phyloP scores from a whole-genome alignment of 2,888 invertebrate species.

The Plebejus anna region DNA sequence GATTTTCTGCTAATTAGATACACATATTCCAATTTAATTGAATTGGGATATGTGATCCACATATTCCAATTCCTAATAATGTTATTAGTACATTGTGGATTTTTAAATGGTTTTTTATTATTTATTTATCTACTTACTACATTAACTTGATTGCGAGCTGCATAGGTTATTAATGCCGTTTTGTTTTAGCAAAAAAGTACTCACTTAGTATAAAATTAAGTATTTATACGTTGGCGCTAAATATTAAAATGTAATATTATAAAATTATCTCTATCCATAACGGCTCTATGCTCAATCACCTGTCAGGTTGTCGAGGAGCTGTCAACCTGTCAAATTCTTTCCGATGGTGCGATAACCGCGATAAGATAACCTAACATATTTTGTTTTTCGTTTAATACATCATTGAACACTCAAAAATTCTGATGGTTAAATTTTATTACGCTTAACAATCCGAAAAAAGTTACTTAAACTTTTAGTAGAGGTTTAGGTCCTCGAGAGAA shows the following conservation, averaged over 20 bases:
- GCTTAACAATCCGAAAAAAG: neutral
- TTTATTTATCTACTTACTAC: neutral
- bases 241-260: neutral
- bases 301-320: constrained; percentile 62
- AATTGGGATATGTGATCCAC: neutral
- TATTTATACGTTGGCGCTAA: neutral
- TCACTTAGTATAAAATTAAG: neutral
- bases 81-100: neutral
- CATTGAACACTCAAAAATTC: constrained; percentile 22
- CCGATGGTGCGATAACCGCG: constrained; percentile 48
- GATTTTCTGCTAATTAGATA: constrained; percentile 8
- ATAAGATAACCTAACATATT: constrained; percentile 27
- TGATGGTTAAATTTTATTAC: constrained; percentile 2
- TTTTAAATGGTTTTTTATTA: neutral
- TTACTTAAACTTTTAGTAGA: neutral
- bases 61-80: neutral
- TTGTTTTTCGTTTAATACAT: constrained; percentile 23
- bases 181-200: neutral
- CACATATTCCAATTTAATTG: neutral
- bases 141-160: neutral
- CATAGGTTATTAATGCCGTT: neutral
- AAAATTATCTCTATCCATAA: constrained; percentile 10
- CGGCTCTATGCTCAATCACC: constrained; percentile 42
- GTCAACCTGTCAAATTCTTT: constrained; percentile 58
- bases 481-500: neutral